Conservation (phyloP, 2,888 invertebrate genomes). For the Drosophila dives region DNA sequence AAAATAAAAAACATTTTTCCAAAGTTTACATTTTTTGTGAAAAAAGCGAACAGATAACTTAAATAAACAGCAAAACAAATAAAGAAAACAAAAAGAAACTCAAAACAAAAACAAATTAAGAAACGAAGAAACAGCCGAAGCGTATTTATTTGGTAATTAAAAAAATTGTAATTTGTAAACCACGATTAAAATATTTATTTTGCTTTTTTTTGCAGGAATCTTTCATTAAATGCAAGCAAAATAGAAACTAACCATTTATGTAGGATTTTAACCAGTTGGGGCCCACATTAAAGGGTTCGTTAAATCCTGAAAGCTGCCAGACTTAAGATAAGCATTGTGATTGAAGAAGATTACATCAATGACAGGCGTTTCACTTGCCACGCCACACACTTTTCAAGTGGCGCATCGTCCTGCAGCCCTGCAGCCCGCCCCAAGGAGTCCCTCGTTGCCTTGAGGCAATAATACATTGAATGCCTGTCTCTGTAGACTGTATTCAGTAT, state of each 20-base stretch:
- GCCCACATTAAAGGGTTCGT: constrained; percentile 17
- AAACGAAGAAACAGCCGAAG: background rate
- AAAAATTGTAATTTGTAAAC: background rate
- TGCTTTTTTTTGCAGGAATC: background rate
- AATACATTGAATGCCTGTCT: constrained; percentile 63
- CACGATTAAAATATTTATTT: background rate
- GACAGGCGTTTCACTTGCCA: constrained; percentile 49
- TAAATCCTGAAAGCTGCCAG: constrained; percentile 36
- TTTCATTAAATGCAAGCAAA: background rate
- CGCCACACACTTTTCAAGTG: constrained; percentile 12
- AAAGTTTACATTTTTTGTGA: background rate
- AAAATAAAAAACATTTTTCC: too few relatives aligned
- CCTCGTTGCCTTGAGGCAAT: constrained; percentile 29
- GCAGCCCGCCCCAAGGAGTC: background rate
- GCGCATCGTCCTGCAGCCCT: constrained; percentile 1
- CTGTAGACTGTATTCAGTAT: constrained; percentile 68
- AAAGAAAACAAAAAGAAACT: background rate
- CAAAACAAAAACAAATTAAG: background rate
- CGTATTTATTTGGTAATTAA: constrained; percentile 1
- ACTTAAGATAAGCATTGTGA: constrained; percentile 31
- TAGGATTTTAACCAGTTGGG: constrained; percentile 17
- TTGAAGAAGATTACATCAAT: constrained; percentile 41
- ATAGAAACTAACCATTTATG: background rate
- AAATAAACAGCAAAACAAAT: background rate
- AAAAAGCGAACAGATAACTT: background rate